phyloP scores from a whole-genome alignment of 2,888 invertebrate genomes.

The Tachina lurida region DNA sequence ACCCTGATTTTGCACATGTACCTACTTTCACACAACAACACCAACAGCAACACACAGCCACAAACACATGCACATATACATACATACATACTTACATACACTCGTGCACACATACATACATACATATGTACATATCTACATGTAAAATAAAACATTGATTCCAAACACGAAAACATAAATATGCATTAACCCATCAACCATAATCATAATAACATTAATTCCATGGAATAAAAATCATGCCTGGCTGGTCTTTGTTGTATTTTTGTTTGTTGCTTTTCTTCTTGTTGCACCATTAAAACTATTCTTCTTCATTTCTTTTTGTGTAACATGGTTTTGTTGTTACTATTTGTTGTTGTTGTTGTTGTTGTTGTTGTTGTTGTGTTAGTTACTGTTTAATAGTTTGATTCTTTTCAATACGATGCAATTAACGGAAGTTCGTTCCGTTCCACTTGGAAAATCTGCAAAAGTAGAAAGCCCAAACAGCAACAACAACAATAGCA shows the following conservation, averaged over 20 bases:
- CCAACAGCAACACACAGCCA: background rate
- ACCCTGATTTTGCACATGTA: constrained; percentile 54
- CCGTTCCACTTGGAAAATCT: constrained; percentile 72
- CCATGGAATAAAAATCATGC: constrained; percentile 61
- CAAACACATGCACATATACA: background rate
- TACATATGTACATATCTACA: background rate
- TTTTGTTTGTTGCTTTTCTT: background rate
- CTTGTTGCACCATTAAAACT: constrained; percentile 14
- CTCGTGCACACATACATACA: background rate
- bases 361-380: constrained; percentile 11
- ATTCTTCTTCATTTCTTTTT: constrained; percentile 36
- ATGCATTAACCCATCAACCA: constrained; percentile 65
- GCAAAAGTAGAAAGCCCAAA: constrained; percentile 47
- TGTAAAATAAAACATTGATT: constrained; percentile 35
- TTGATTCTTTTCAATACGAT: constrained; percentile 33
- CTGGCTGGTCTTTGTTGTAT: constrained; percentile 43
- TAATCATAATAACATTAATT: constrained; percentile 68
- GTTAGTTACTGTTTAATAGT: constrained; percentile 29
- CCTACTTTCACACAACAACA: no score
- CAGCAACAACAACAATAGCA: background rate
- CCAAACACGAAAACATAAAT: constrained; percentile 63
- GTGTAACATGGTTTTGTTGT: constrained; percentile 3
- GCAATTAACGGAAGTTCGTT: constrained; percentile 71
- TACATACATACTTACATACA: no score
- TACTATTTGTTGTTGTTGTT: constrained; percentile 1